Conservation (phyloP, 2,797 vertebrate species). For the Leptodactylus fallax region DNA sequence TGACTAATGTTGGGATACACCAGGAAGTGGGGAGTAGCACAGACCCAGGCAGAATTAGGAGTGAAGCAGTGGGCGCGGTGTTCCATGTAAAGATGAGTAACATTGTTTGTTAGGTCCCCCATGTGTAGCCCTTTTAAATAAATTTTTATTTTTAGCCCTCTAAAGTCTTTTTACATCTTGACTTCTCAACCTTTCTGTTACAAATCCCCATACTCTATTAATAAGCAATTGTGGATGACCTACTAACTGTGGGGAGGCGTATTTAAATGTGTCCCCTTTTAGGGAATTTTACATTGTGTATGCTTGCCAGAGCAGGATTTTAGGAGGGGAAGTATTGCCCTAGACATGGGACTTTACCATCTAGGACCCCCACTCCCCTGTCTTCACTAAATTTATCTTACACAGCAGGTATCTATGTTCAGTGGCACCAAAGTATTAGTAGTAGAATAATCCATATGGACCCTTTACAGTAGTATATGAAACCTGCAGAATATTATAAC, state of each 20-base stretch:
- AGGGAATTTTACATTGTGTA: background rate
- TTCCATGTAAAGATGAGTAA: no score
- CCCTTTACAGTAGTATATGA: background rate
- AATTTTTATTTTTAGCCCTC: no score
- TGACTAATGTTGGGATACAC: no score
- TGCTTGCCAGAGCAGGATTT: background rate
- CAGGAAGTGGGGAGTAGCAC: no score
- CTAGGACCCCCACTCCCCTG: no score
- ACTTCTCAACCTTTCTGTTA: background rate
- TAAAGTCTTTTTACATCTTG: background rate
- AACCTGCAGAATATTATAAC: background rate
- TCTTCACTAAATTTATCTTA: background rate
- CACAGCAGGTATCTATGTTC: background rate
- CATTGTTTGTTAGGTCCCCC: no score
- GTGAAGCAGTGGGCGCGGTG: no score
- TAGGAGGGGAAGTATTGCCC: background rate
- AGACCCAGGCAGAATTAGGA: no score
- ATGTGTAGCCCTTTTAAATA: no score
- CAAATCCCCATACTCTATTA: background rate
- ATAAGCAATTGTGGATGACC: background rate
- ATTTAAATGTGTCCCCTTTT: background rate
- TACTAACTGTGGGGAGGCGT: no score
- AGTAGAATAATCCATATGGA: background rate
- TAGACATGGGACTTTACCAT: background rate
- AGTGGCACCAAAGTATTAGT: background rate